Percentiles rank a stretch among this genome's conserved stretches.
Evolutionary conservation across 2,113 vertebrate species (phyloP).

Genomic region (Sitta europaea): DNA sequence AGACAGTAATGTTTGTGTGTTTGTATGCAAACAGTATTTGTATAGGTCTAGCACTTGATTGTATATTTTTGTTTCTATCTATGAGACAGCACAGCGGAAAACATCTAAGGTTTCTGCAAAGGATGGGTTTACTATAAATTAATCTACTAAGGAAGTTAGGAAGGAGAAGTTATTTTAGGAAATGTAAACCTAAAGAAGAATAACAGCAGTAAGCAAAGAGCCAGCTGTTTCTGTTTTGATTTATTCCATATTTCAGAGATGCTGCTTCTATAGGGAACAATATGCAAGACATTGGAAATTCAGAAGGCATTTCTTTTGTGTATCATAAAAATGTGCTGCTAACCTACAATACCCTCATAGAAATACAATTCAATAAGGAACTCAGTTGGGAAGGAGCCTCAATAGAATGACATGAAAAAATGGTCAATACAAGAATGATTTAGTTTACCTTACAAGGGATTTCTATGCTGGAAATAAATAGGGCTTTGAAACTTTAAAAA

Average conservation of each 20-base stretch:
- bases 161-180: constrained; percentile 56
- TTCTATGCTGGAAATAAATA: constrained; percentile 78
- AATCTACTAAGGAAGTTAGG: constrained; percentile 68
- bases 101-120: constrained; percentile 51
- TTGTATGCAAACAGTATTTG: constrained; percentile 3
- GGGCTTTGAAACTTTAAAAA: constrained; percentile 76
- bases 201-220: constrained; percentile 66
- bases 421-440: constrained; percentile 83
- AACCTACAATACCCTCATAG: constrained; percentile 87
- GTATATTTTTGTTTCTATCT: constrained; percentile 58
- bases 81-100: constrained; percentile 42
- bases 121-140: constrained; percentile 58
- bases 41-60: constrained; percentile 44
- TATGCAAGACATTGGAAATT: constrained; percentile 81
- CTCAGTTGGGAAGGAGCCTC: constrained; percentile 84
- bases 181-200: constrained; percentile 64
- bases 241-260: constrained; percentile 83
- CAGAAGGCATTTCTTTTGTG: constrained; percentile 84
- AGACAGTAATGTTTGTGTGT: background rate
- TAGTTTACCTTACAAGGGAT: constrained; percentile 78
- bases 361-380: constrained; percentile 87
- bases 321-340: constrained; percentile 81
- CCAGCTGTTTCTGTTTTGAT: constrained; percentile 80
- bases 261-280: constrained; percentile 80
- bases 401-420: constrained; percentile 75